These are phyloP conservation scores for Scalopus aquaticus DNA, from an alignment of 2,113 vertebrate species.

Conservation along the genomic window DNA sequence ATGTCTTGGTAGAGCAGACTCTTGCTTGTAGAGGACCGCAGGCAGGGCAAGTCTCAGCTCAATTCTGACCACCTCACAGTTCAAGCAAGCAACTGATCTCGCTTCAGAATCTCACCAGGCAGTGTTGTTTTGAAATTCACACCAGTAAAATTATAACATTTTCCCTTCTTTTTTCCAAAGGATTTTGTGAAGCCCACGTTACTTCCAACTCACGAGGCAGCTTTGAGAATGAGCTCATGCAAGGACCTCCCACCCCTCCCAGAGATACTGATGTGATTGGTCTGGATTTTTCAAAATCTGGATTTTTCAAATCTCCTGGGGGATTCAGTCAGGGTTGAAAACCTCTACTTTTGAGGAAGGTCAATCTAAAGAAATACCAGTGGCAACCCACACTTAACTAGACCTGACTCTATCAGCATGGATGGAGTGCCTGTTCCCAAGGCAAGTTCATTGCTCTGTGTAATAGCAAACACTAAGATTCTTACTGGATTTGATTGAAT, in stretches of 20 bases:
- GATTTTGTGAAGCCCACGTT: background rate
- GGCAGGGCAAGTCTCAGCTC: background rate
- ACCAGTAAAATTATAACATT: background rate
- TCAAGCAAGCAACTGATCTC: background rate
- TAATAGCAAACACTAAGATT: background rate
- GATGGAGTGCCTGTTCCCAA: constrained; percentile 17
- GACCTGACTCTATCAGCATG: background rate
- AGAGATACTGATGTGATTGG: background rate
- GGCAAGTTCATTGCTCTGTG: constrained; percentile 6
- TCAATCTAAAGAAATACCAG: background rate
- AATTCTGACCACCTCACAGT: background rate
- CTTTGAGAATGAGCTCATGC: background rate
- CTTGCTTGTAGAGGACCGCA: no score
- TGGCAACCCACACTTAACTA: background rate
- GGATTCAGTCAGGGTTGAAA: background rate
- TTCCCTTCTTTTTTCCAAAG: background rate
- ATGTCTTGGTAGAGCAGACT: background rate
- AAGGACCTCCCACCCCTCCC: background rate
- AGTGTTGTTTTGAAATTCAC: background rate
- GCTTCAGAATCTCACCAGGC: background rate
- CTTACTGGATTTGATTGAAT: constrained; percentile 31
- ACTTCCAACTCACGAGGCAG: background rate
- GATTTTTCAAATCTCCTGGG: constrained; percentile 24
- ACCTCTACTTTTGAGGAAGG: background rate
- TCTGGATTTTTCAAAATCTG: background rate